Conservation (phyloP, 2,113 vertebrate genomes). For the Copsychus sechellarum region DNA sequence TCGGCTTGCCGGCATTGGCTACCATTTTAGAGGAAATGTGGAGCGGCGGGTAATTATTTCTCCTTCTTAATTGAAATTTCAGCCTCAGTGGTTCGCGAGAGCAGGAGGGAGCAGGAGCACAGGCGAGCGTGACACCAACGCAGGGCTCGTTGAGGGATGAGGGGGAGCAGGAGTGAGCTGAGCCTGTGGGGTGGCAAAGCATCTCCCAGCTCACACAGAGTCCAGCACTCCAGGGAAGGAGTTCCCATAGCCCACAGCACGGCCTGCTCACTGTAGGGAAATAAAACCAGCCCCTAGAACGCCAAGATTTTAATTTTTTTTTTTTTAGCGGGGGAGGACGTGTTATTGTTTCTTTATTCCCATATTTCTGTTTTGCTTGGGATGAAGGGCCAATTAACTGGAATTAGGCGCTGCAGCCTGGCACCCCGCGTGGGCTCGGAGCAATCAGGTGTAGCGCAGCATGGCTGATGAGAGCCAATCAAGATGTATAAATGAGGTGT, state of each 20-base stretch:
- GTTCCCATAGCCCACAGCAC: not conserved
- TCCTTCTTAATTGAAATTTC: slow-evolving; percentile 78
- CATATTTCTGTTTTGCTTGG: slow-evolving; percentile 46
- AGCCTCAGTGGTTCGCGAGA: slow-evolving; percentile 67
- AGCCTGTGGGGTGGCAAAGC: slow-evolving; percentile 13
- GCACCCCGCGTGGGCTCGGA: slow-evolving; percentile 37
- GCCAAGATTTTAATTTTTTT: not conserved
- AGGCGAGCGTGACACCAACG: not conserved
- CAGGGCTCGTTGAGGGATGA: not conserved
- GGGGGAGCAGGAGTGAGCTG: not conserved
- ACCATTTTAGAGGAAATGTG: slow-evolving; percentile 54
- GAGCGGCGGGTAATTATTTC: slow-evolving; percentile 72
- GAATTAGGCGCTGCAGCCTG: slow-evolving; percentile 56
- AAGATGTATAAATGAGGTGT: slow-evolving; percentile 66
- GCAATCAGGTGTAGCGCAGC: slow-evolving; percentile 53
- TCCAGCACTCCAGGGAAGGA: not conserved
- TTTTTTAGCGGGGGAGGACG: not conserved
- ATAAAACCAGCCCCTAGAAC: not conserved
- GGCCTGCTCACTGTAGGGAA: not conserved
- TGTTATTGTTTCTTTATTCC: slow-evolving; percentile 39
- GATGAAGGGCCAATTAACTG: slow-evolving; percentile 63
- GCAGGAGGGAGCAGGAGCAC: slow-evolving; percentile 28
- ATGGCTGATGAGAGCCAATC: slow-evolving; percentile 68
- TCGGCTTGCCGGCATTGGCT: slow-evolving; percentile 42
- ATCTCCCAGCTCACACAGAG: not conserved